phyloP scores from a whole-genome alignment of 2,797 vertebrate species.

The Hirundo rustica region DNA sequence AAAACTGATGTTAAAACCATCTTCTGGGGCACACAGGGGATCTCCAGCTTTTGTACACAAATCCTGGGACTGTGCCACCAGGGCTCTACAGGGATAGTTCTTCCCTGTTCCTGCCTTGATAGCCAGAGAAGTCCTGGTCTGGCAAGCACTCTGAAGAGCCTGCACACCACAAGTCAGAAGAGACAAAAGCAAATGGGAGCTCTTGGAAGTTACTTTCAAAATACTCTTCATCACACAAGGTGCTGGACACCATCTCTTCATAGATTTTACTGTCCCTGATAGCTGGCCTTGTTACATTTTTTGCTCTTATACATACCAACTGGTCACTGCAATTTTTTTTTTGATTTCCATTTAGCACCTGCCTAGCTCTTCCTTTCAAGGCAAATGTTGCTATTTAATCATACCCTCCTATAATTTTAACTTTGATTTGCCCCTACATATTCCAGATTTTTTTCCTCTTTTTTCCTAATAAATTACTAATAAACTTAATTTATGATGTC shows the following conservation, averaged over 20 bases:
- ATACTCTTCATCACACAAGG: background rate
- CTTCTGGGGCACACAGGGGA: background rate
- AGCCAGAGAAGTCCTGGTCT: background rate
- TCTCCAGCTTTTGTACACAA: background rate
- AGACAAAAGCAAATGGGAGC: background rate
- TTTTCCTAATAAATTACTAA: background rate
- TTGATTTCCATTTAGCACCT: background rate
- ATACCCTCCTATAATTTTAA: background rate
- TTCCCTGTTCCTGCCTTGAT: background rate
- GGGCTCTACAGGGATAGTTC: background rate
- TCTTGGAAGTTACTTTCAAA: background rate
- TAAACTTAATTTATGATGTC: background rate
- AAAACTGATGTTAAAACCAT: background rate
- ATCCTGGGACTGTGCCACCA: background rate
- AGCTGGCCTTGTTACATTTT: background rate
- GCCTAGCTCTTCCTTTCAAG: background rate
- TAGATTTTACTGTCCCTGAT: background rate
- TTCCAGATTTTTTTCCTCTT: background rate
- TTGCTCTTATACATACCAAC: background rate
- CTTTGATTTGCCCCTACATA: background rate
- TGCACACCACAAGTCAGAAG: background rate
- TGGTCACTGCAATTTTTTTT: background rate
- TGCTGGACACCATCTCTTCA: background rate
- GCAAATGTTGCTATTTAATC: background rate
- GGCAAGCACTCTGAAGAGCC: background rate